Conservation (phyloP, 2,888 invertebrate genomes). For the Pammene aurita region DNA sequence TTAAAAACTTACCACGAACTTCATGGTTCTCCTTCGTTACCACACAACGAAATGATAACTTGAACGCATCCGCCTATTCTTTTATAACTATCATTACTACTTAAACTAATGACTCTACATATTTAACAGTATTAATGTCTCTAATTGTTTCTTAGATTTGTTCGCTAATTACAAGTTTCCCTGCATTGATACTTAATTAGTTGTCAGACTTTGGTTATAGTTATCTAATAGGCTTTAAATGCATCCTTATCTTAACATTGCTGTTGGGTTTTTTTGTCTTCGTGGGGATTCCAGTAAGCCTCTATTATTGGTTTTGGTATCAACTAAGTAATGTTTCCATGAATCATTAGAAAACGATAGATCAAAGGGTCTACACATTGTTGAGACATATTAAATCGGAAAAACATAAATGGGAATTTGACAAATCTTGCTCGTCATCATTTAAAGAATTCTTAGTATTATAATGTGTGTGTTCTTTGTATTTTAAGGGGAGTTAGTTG, state of each 20-base stretch:
- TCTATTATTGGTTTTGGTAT: not conserved
- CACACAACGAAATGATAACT: slow-evolving; percentile 29
- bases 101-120: slow-evolving; percentile 24
- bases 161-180: slow-evolving; percentile 20
- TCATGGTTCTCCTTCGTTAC: slow-evolving; percentile 28
- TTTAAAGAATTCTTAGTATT: no score
- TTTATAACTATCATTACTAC: slow-evolving; percentile 24
- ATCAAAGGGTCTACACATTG: not conserved
- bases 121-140: slow-evolving; percentile 21
- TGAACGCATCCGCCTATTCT: not conserved
- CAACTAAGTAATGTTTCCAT: not conserved
- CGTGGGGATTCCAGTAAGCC: slow-evolving; percentile 11
- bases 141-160: slow-evolving; percentile 22
- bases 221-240: slow-evolving; percentile 21
- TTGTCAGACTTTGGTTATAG: slow-evolving; percentile 6
- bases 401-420: no score
- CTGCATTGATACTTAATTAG: slow-evolving; percentile 14
- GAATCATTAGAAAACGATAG: not conserved
- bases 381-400: not conserved
- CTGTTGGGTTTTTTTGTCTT: slow-evolving; percentile 12
- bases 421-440: no score
- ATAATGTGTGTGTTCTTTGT: no score
- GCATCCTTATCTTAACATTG: slow-evolving; percentile 5
- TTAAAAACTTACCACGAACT: slow-evolving; percentile 30
- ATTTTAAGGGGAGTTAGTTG: no score